Conservation (phyloP, 1,140 invertebrate genomes). For the Drosophila pectinifera region DNA sequence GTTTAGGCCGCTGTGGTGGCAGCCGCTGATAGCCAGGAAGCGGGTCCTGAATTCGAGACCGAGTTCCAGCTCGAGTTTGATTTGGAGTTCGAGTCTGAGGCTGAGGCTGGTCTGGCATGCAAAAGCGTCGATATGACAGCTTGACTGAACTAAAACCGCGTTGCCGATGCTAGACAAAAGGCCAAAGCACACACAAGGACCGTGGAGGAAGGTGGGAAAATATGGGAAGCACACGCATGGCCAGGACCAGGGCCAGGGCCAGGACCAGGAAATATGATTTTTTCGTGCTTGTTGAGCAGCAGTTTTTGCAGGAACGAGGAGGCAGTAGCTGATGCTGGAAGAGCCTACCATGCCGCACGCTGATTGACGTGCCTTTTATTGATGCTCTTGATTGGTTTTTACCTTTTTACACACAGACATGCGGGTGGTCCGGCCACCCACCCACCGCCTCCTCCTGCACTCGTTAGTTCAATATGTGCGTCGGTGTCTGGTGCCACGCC, state of each 20-base stretch:
- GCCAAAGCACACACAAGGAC: slow-evolving; percentile 40
- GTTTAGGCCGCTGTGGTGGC: background rate
- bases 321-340: slow-evolving; percentile 18
- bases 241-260: slow-evolving; percentile 55
- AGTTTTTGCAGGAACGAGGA: background rate
- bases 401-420: slow-evolving; percentile 68
- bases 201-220: background rate
- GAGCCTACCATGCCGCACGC: slow-evolving; percentile 64
- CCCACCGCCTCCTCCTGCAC: background rate
- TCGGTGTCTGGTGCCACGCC: slow-evolving; percentile 50
- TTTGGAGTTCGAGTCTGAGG: too few relatives aligned
- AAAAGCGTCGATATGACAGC: slow-evolving; percentile 82
- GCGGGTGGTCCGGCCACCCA: slow-evolving; percentile 18
- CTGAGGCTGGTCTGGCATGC: slow-evolving; percentile 57
- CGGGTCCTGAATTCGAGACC: slow-evolving; percentile 10
- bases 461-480: slow-evolving; percentile 83
- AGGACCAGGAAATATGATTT: slow-evolving; percentile 77
- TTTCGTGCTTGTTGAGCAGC: slow-evolving; percentile 62
- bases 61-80: background rate
- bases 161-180: slow-evolving; percentile 56
- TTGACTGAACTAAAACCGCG: slow-evolving; percentile 81
- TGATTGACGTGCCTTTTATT: slow-evolving; percentile 84
- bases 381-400: slow-evolving; percentile 84
- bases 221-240: slow-evolving; percentile 50
- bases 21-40: slow-evolving; percentile 25